Evolutionary conservation across 1,140 invertebrate species (phyloP).

Genomic region (Scaptomyza graminum): DNA sequence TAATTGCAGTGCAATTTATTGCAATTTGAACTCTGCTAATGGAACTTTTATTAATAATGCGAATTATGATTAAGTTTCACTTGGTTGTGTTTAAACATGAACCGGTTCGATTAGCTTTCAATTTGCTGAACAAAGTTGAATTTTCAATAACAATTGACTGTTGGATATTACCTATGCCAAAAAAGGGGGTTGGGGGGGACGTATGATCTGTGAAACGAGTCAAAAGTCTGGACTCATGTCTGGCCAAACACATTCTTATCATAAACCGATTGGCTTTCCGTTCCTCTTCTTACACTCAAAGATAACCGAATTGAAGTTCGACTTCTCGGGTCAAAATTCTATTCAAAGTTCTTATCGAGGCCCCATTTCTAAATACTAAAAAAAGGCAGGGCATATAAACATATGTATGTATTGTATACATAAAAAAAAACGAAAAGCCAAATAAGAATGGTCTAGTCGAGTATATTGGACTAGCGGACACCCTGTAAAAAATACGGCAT

Average conservation of each 20-base stretch:
- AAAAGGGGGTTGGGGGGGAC: too few species aligned
- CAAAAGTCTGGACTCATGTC: not conserved
- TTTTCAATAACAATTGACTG: too few species aligned
- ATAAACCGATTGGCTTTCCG: not conserved
- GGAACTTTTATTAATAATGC: too few species aligned
- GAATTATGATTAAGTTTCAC: too few species aligned
- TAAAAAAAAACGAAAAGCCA: not conserved
- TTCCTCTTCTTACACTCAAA: not conserved
- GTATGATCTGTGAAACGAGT: not conserved
- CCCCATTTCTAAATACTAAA: constrained; percentile 1
- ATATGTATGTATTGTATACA: not conserved
- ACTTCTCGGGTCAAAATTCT: constrained; percentile 12
- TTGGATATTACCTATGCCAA: too few species aligned
- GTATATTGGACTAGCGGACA: not conserved
- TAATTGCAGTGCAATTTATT: too few species aligned
- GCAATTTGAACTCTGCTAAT: too few species aligned
- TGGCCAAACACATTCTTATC: not conserved
- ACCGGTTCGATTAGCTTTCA: too few species aligned
- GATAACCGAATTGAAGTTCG: constrained; percentile 21
- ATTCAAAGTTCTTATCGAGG: constrained; percentile 8
- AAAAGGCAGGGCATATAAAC: not conserved
- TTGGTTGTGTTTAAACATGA: too few species aligned
- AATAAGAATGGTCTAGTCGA: not conserved
- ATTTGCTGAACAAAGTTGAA: too few species aligned
- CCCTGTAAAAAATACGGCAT: not conserved